Evolutionary conservation across 2,113 vertebrate genomes (phyloP), one percentile per base, ranked within the genome.

Genomic region (Progne subis): DNA sequence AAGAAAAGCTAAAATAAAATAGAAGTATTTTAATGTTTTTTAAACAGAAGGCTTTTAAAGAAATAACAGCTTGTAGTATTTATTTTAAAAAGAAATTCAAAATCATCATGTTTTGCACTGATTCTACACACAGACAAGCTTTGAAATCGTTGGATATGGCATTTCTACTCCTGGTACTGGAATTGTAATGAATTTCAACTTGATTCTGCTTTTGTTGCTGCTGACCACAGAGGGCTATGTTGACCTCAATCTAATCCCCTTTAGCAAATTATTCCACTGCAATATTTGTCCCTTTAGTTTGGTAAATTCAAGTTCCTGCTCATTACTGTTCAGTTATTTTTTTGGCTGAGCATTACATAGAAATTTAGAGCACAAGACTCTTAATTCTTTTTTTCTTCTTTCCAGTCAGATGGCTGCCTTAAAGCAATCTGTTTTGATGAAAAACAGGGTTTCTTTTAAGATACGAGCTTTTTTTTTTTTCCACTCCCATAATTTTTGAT

Each of bases 401-500:
- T 78, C 47, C 71, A 88, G 71, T 90, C 84, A 88, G 78, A 88
- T 86, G 67, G 70, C 29, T 93, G 78, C 85, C 92, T 95, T 83
- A 90, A 86, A 96, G 93, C 85, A 85, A 86, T 85, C 49, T 2
- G 2, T 88, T 93, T 90, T 95, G 95, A 95, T 74, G 71, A 95
- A 93, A 94, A 95, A 65, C 82, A 94, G 87, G 39, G 31, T 74
- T 88, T 18, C 61, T 94, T 94, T 90, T 70, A 91, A 91, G 82
- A 90, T 55, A 82, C 2, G 18, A 87, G 32, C 39, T 70, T 91
- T 71, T 80, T 68, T 68, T 89, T 88, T 86, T 91, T 89, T 90
- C 25, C n/a, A 44, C 28, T 90, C 71, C 50, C 55, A 67, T 92
- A 94, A 91, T 94, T 94, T 95, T 92, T 91, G 87, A 95, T 92